Base-by-base conservation (phyloP, 2,888 invertebrate genomes). In the Trisateles emortualis region DNA sequence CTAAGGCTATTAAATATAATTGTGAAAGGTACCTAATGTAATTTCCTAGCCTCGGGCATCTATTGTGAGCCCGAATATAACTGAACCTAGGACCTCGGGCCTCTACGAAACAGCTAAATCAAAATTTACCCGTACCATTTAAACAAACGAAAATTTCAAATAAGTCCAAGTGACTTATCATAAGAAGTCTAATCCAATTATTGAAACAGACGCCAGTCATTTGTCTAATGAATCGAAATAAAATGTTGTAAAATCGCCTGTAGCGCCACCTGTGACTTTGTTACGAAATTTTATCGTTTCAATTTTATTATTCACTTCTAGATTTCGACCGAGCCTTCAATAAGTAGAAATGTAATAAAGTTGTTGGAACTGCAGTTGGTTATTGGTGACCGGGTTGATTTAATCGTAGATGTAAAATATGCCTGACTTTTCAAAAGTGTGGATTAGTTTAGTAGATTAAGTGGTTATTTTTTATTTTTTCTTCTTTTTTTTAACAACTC, bases 211-310 rank as follows among this genome's bases (percentile, higher is more conserved):
- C 60, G 73, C 26, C 67, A 30, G 59, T 48, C 72, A 70, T 78
- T 74, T 71, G 63, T 74, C 72, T 77, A 72, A 74, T 72, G 74
- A 76, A 76, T 72, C 63, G 69, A 68, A 76, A 66, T 70, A 72
- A 73, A 76, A 68, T 59, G 65, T 65, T 49, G 50, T 55, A 63
- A 69, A 59, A 44, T 8, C 9, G 3, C 2, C 19, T 5, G 19
- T 19, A 5, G 29, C 43, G 57, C 49, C 74, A 75, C 64, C 74
- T 68, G 68, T 57, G 68, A 59, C 57, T 32, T 32, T 3, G 13
- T 54, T 26, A 11, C 26, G 33, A 54, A 59, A 51, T 68, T 74
- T 74, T 60, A 64, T 51, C 50, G 59, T 56, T 22, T 26, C 54
- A 56, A 50, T 59, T 71, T 55, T 64, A 44, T 71, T 68, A 64